Evolutionary conservation across 2,888 invertebrate genomes (phyloP).

Genomic region (Athrips mouffetella): DNA sequence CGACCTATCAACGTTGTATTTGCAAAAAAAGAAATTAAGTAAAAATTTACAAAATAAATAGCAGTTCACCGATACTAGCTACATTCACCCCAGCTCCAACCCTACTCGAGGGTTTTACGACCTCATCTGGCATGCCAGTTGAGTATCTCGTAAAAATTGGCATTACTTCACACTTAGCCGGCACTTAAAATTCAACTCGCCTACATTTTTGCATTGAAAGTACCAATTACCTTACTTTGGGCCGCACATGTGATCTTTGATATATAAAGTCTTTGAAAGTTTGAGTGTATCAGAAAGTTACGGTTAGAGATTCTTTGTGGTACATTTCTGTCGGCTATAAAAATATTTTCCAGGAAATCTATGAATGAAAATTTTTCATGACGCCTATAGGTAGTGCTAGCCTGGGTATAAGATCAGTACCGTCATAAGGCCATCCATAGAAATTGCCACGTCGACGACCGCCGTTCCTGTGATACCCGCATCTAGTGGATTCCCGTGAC

Average conservation of each 20-base stretch:
- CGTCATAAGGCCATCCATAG: too few species aligned
- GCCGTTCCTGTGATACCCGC: too few species aligned
- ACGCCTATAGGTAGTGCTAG: too few species aligned
- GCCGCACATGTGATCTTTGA: constrained; percentile 26
- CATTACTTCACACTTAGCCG: constrained; percentile 66
- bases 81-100: neutral
- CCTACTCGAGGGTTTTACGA: constrained; percentile 31
- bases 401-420: too few species aligned
- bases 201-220: constrained; percentile 59
- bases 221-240: constrained; percentile 53
- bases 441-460: too few species aligned
- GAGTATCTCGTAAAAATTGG: constrained; percentile 62
- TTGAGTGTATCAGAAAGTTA: neutral
- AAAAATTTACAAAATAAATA: too few species aligned
- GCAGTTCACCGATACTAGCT: neutral
- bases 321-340: too few species aligned
- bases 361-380: too few species aligned
- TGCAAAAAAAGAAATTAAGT: too few species aligned
- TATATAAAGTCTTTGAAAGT: constrained; percentile 17
- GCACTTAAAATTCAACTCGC: constrained; percentile 58
- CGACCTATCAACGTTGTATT: too few species aligned
- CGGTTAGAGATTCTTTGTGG: neutral
- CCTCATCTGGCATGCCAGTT: constrained; percentile 51
- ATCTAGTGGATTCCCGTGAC: too few species aligned
- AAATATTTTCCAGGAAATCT: too few species aligned